Base-by-base conservation (phyloP, 2,888 invertebrate genomes). In the Tachina grossa region DNA sequence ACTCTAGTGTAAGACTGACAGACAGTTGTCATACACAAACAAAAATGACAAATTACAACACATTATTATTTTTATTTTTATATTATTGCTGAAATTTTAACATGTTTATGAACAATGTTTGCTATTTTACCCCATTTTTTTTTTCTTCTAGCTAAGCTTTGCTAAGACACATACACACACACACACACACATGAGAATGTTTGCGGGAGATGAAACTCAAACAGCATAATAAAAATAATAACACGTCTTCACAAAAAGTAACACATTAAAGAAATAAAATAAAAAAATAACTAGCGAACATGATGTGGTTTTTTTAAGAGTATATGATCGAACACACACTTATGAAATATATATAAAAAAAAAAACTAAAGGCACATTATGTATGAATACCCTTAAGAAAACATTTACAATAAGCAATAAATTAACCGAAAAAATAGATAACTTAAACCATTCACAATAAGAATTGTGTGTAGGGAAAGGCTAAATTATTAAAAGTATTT, bases 11-110 rank as follows among this genome's bases (percentile, higher is more conserved):
- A 41, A 51, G 63, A 51, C 43, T 43, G 10, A 51, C 16, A 57
- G 43, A 51, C 16, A 57, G 43, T 51, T 47, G 65, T 80, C 55
- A 66, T 72, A 66, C 57, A 55, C 57, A 55, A 68, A 57, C 57
- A 16, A 74, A n/a, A 85, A 79, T 85, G 76, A 85, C 83, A 85
- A 85, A 85, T 83, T 83, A 83, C 79, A 79, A 59, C 61, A 82
- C 78, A 82, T 82, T 79, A 79, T 75, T 76, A 57, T 53, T 61
- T 61, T 63, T 61, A 77, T 59, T 47, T 78, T 79, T 61, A 45
- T 81, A 81, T 68, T 66, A 66, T 81, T 68, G 66, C 19, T 19
- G 22, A 65, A 55, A 63, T 61, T 78, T 66, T 59, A 45, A 66
- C 74, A 81, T 68, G 68, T 55, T 75, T 78, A 83, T 77, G 71